Evolutionary conservation across 2,888 invertebrate genomes (phyloP).

Genomic region (Agrotis ipsilon): DNA sequence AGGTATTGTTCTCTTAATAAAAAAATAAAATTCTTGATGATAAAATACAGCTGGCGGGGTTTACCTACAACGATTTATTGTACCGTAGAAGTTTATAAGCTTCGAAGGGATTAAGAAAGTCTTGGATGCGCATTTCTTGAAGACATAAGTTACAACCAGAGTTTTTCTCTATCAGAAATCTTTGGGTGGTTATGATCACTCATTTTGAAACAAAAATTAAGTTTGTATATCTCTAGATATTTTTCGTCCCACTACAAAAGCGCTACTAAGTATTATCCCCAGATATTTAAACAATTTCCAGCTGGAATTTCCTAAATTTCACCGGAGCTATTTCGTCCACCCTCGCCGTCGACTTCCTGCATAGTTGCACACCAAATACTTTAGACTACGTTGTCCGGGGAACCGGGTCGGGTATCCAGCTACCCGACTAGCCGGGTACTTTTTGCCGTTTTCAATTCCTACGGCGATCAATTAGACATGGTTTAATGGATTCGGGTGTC

Average conservation of each 20-base stretch:
- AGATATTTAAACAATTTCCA: slow-evolving; percentile 68
- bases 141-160: no score
- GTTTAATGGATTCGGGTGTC: slow-evolving; percentile 88
- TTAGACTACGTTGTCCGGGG: slow-evolving; percentile 54
- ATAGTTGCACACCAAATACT: slow-evolving; percentile 73
- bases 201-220: no score
- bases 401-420: slow-evolving; percentile 45
- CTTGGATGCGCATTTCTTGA: not conserved
- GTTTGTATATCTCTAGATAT: slow-evolving; percentile 2
- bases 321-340: slow-evolving; percentile 63
- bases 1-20: slow-evolving; percentile 30
- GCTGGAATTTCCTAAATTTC: slow-evolving; percentile 65
- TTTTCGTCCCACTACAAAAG: slow-evolving; percentile 36
- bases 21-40: slow-evolving; percentile 18
- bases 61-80: slow-evolving; percentile 10
- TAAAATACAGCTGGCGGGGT: slow-evolving; percentile 7
- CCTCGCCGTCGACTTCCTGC: slow-evolving; percentile 66
- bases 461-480: slow-evolving; percentile 88
- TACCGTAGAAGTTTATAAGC: not conserved
- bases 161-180: no score
- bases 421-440: slow-evolving; percentile 63
- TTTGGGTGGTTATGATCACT: no score
- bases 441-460: slow-evolving; percentile 87
- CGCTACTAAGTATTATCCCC: slow-evolving; percentile 48
- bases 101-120: not conserved